These are phyloP conservation scores for Geotrupes spiniger DNA, from an alignment of 2,888 invertebrate genomes.

Conservation along the genomic window DNA sequence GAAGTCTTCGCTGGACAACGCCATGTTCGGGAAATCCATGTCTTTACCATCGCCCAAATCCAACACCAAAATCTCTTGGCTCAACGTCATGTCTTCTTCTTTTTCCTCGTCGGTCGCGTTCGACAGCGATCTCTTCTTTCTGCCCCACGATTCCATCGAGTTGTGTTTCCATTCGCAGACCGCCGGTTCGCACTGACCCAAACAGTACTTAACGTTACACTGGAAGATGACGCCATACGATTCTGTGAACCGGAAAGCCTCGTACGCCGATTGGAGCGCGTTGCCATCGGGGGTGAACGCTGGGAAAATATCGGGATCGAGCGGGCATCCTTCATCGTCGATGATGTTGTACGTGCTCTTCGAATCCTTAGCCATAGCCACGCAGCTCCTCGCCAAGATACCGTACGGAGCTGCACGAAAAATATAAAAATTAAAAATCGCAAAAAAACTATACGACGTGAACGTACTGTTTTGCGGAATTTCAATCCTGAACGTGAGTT, in stretches of 20 bases:
- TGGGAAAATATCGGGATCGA: conserved; percentile 91
- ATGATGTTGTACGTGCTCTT: conserved; percentile 95
- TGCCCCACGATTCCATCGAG: conserved; percentile 87
- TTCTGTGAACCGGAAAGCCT: conserved; percentile 93
- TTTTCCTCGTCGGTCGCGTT: conserved; percentile 63
- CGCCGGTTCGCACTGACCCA: conserved; percentile 91
- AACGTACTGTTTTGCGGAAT: conserved; percentile 92
- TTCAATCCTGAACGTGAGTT: conserved; percentile 92
- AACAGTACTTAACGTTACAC: conserved; percentile 93
- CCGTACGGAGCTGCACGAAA: conserved; percentile 89
- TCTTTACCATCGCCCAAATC: conserved; percentile 91
- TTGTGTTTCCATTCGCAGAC: conserved; percentile 90
- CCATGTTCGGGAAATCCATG: conserved; percentile 75
- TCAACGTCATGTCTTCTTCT: conserved; percentile 86
- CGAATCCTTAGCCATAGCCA: conserved; percentile 95
- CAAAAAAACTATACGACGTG: no score
- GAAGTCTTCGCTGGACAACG: conserved; percentile 72
- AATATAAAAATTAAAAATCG: conserved; percentile 23
- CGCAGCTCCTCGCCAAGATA: conserved; percentile 92
- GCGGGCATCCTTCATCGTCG: conserved; percentile 92
- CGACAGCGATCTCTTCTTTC: conserved; percentile 73
- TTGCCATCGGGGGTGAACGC: conserved; percentile 88
- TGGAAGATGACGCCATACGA: conserved; percentile 97
- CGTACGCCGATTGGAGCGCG: conserved; percentile 86
- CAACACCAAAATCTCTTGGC: conserved; percentile 88